Evolutionary conservation across 2,797 vertebrate species (phyloP).

Genomic region (Acrossocheilus wenchowensis): DNA sequence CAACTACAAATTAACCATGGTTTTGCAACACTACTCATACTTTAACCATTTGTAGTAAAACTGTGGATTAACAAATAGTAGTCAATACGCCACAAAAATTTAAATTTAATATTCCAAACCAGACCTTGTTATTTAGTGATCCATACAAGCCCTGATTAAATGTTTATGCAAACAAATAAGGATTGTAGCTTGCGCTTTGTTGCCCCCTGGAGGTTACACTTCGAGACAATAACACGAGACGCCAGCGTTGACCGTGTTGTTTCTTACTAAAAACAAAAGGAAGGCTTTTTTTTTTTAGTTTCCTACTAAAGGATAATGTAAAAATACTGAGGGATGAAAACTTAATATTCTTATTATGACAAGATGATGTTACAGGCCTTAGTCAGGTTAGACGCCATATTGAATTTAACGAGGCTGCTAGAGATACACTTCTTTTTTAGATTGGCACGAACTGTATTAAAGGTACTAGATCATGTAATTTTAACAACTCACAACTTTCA

Average conservation of each 20-base stretch:
- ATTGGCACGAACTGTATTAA: neutral
- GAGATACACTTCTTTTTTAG: too few species aligned
- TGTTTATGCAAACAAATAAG: neutral
- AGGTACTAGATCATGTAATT: neutral
- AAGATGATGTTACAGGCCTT: neutral
- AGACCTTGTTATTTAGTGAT: too few species aligned
- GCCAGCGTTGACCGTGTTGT: neutral
- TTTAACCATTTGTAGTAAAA: too few species aligned
- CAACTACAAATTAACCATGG: too few species aligned
- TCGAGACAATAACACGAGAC: neutral
- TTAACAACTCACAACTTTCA: neutral
- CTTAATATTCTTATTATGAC: neutral
- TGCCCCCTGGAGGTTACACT: slow-evolving; percentile 26
- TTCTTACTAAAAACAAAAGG: neutral
- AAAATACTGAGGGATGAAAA: neutral
- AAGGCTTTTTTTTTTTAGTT: neutral
- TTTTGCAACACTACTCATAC: too few species aligned
- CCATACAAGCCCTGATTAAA: neutral
- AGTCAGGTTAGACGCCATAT: neutral
- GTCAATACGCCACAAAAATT: too few species aligned
- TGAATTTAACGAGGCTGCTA: neutral
- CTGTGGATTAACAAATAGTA: too few species aligned
- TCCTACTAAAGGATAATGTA: neutral
- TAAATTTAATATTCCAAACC: too few species aligned
- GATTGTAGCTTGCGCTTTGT: neutral